Conservation (phyloP, 1,140 invertebrate genomes). For the Dinoponera quadriceps region DNA sequence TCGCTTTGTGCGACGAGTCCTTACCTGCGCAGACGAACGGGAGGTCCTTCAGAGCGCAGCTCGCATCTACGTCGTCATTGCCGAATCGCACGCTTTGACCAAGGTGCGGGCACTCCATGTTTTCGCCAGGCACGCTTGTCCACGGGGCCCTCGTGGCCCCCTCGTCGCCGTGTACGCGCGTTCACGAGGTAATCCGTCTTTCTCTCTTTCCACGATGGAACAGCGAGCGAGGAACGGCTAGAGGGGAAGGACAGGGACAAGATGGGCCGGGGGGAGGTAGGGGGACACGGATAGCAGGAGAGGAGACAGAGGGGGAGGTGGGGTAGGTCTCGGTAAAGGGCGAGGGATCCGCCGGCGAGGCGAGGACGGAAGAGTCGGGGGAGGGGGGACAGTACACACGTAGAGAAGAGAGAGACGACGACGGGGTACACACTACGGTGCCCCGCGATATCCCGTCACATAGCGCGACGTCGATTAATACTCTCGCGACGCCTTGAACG, state of each 20-base stretch:
- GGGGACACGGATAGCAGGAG: not conserved
- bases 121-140: constrained; percentile 72
- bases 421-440: constrained; percentile 68
- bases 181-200: constrained; percentile 66
- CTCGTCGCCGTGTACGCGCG: constrained; percentile 57
- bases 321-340: constrained; percentile 62
- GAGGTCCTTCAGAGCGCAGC: constrained; percentile 76
- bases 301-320: constrained; percentile 39
- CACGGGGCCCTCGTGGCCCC: constrained; percentile 75
- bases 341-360: constrained; percentile 23
- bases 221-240: constrained; percentile 21
- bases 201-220: constrained; percentile 58
- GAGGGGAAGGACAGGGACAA: constrained; percentile 15
- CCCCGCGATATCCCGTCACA: constrained; percentile 74
- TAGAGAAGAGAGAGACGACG: constrained; percentile 27
- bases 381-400: constrained; percentile 42
- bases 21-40: constrained; percentile 80
- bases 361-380: not conserved
- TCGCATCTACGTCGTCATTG: constrained; percentile 84
- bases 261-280: constrained; percentile 11
- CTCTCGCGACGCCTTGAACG: constrained; percentile 58
- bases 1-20: constrained; percentile 44
- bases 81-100: constrained; percentile 87
- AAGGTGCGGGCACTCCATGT: constrained; percentile 88
- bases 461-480: constrained; percentile 66